phyloP scores from a whole-genome alignment of 2,797 vertebrate species.

The Lacerta viridis region DNA sequence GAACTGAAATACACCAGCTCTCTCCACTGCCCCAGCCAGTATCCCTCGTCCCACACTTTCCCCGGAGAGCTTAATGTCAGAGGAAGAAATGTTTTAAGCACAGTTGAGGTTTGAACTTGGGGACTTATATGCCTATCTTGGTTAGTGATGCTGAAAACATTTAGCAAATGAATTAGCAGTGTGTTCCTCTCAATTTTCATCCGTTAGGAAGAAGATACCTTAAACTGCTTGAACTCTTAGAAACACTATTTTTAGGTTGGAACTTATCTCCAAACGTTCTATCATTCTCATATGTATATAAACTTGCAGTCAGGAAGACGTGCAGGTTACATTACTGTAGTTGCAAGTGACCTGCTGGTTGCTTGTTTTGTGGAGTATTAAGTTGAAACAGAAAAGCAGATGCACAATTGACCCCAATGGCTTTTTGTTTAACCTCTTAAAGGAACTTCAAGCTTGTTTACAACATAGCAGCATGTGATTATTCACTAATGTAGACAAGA shows the following conservation, averaged over 20 bases:
- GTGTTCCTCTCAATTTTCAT: constrained; percentile 55
- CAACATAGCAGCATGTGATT: background rate
- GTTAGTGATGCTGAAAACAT: constrained; percentile 33
- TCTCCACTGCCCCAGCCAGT: too few species aligned
- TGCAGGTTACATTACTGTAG: background rate
- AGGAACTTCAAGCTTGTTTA: background rate
- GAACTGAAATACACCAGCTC: too few species aligned
- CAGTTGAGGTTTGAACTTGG: background rate
- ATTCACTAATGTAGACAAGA: too few species aligned
- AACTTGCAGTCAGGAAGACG: constrained; percentile 45
- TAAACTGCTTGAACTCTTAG: constrained; percentile 43
- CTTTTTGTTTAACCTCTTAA: background rate
- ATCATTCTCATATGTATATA: too few species aligned
- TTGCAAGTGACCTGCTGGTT: constrained; percentile 23
- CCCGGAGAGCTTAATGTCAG: too few species aligned
- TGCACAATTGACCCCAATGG: background rate
- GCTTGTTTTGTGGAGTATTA: constrained; percentile 36
- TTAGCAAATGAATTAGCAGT: constrained; percentile 28
- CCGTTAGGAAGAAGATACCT: constrained; percentile 41
- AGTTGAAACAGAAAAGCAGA: background rate
- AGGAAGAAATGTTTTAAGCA: background rate
- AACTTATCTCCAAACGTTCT: background rate
- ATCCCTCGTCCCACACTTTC: too few species aligned
- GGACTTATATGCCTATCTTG: constrained; percentile 15
- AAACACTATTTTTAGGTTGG: constrained; percentile 51